Base-by-base conservation (phyloP, 2,888 invertebrate genomes). In the Anagyrus pseudococci region DNA sequence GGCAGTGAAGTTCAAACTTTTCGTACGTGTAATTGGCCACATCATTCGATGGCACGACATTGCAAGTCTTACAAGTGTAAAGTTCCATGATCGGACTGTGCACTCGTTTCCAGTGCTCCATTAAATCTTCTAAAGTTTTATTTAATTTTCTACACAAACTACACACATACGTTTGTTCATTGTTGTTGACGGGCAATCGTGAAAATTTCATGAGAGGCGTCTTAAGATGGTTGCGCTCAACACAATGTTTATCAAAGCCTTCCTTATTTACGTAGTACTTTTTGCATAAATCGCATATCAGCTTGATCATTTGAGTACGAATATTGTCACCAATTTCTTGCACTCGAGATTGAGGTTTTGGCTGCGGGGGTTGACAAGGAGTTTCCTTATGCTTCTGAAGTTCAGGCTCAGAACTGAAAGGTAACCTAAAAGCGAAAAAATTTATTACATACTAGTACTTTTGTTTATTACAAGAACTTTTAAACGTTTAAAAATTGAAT, bases 1-100 rank as follows among this genome's bases (percentile, higher is more conserved):
- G 4, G n/a, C 74, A 75, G 48, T 76, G 76, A 1, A 67, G 53
- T 1, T 71, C 68, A 7, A 75, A 71, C 0, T 60, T 64, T 0
- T 67, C 64, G 33, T 60, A 67, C 10, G 62, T 62, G n/a, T 64
- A 64, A 33, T 59, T 59, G 2, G 57, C 25, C 10, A 57, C 44
- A 13, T 62, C 59, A 10, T 55, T 55, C 1, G 55, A 50, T 1
- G 64, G 59, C 1, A 64, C 37, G 4, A 62, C 19, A 8, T 62
- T 64, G 29, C 69, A 69, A 0, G 62, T 64, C 10, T 66, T 64
- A 7, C 69, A 69, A 1, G 63, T 54, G 17, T 66, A 69, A 1
- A 64, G 50, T 40, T 69, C 67, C 54, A 67, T 57, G 13, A 60
- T 53, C 1, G 69, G 64, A 46, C 66, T 64, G 48, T 69, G 69